These are phyloP conservation scores for Trinectes maculatus DNA, from an alignment of 2,113 vertebrate species.

Conservation along the genomic window DNA sequence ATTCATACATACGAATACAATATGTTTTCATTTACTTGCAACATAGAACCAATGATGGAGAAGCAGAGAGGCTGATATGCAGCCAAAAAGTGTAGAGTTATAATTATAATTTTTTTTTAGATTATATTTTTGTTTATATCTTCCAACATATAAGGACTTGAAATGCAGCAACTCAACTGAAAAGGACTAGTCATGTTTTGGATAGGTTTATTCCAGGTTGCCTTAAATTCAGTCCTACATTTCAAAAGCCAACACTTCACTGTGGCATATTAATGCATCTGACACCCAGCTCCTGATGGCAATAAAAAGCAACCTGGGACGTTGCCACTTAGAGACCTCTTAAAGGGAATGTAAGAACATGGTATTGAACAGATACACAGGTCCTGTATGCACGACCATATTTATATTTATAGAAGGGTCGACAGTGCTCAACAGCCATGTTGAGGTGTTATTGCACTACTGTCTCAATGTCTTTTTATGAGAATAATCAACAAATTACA, in stretches of 20 bases:
- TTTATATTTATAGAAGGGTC: constrained; percentile 51
- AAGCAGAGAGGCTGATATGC: constrained; percentile 61
- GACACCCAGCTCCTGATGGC: constrained; percentile 28
- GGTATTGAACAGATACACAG: constrained; percentile 56
- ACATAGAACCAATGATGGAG: constrained; percentile 66
- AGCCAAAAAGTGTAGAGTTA: constrained; percentile 20
- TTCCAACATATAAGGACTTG: constrained; percentile 50
- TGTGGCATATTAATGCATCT: constrained; percentile 20
- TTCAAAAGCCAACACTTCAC: constrained; percentile 24
- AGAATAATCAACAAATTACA: constrained; percentile 76
- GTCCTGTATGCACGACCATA: constrained; percentile 47
- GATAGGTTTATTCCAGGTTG: constrained; percentile 44
- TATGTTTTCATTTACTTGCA: constrained; percentile 68
- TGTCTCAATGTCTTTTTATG: constrained; percentile 77
- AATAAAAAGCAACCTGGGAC: constrained; percentile 50
- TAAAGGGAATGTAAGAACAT: constrained; percentile 60
- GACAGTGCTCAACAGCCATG: constrained; percentile 67
- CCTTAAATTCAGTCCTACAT: constrained; percentile 24
- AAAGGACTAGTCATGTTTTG: constrained; percentile 44
- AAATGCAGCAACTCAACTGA: constrained; percentile 60
- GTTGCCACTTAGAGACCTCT: constrained; percentile 48
- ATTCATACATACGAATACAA: constrained; percentile 71
- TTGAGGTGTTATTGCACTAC: constrained; percentile 80
- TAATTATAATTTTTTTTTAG: constrained; percentile 18
- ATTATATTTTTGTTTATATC: not conserved